Evolutionary conservation across 2,113 vertebrate genomes (phyloP), one percentile per base, ranked within the genome.

Genomic region (Empidonax traillii): DNA sequence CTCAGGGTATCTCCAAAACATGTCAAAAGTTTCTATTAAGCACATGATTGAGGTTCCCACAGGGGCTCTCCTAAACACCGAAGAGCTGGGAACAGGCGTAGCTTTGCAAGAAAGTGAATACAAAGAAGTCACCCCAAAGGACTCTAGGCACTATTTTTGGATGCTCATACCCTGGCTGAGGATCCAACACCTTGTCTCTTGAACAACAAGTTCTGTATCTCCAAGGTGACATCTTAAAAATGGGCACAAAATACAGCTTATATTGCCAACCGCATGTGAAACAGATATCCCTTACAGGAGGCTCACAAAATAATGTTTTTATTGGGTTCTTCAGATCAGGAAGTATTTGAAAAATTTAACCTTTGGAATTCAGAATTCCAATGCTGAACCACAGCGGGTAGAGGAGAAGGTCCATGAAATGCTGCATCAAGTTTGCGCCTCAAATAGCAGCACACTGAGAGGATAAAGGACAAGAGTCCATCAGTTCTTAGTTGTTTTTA

Each of bases 1-100:
- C 89, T 85, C 71, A 90, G 27, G 58, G 71, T 87, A 87, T 79
- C 79, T 94, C 68, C 68, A 81, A 90, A 95, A 81, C 18, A 67
- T 22, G 91, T 52, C 90, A 95, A 90, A 79, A 86, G 83, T 41
- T 25, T 84, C 72, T 86, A 51, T 31, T 66, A 80, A 74, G 56
- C 31, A 84, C 47, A 88, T 78, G 92, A 96, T 0, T 78, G 52
- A 93, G 73, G 76, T 84, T 91, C 79, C 52, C 85, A 65, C 2
- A 90, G n/a, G 41, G 61, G 63, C 8, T 81, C 17, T 92, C 35
- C 30, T 72, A 46, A 86, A 84, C 67, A 75, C 23, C 0, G 0
- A 71, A 59, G 28, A 33, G 19, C 1, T 72, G 33, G 39, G n/a
- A 94, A 93, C 0, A 5, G 35, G 53, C 3, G 2, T 19, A 77